Evolutionary conservation across 2,113 vertebrate genomes (phyloP).

Genomic region (Pangasianodon gigas): DNA sequence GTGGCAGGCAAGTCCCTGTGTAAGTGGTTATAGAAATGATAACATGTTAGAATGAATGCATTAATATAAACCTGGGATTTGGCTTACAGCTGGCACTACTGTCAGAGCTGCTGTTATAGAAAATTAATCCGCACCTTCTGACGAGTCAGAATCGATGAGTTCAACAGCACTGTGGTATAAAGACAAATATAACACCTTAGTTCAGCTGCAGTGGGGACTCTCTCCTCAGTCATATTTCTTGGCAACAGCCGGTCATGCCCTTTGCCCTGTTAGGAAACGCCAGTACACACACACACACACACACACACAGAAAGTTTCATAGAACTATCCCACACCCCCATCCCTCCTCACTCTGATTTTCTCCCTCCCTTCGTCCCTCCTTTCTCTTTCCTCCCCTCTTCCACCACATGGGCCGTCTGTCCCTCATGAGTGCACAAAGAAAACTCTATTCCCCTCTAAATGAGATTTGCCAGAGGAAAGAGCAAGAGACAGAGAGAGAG

Average conservation of each 20-base stretch:
- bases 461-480: slow-evolving; percentile 57
- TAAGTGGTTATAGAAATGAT: neutral
- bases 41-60: neutral
- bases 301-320: slow-evolving; percentile 18
- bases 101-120: neutral
- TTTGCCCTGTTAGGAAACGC: slow-evolving; percentile 34
- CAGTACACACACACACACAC: slow-evolving; percentile 34
- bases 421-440: slow-evolving; percentile 62
- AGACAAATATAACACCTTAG: neutral
- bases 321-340: slow-evolving; percentile 7
- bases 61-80: neutral
- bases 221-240: slow-evolving; percentile 36
- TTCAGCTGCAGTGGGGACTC: slow-evolving; percentile 6
- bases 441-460: slow-evolving; percentile 66
- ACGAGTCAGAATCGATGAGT: neutral
- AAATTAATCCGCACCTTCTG: neutral
- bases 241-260: slow-evolving; percentile 48
- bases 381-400: slow-evolving; percentile 40
- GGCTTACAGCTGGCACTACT: neutral
- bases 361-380: slow-evolving; percentile 25
- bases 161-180: neutral
- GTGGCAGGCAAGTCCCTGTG: too few relatives aligned
- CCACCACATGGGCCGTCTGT: slow-evolving; percentile 61
- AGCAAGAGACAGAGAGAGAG: slow-evolving; percentile 4
- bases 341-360: slow-evolving; percentile 21